These are phyloP conservation scores for Acanthacorydalis orientalis DNA, from an alignment of 2,888 invertebrate species.

Conservation along the genomic window DNA sequence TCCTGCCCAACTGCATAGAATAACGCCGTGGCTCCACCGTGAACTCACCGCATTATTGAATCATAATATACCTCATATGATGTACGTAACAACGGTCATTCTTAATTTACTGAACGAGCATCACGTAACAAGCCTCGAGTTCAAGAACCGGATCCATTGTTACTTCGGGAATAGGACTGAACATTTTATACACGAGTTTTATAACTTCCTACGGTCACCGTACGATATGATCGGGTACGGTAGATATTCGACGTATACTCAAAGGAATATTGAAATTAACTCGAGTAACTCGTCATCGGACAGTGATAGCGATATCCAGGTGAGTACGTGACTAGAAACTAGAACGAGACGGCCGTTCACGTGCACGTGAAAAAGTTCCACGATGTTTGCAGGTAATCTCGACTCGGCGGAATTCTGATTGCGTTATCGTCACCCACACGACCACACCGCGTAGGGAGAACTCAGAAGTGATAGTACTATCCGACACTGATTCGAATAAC, in stretches of 20 bases:
- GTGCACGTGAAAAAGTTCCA: too few relatives aligned
- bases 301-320: conserved; percentile 22
- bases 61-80: conserved; percentile 42
- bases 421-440: conserved; percentile 5
- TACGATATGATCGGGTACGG: conserved; percentile 77
- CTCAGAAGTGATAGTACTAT: conserved; percentile 15
- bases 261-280: conserved; percentile 9
- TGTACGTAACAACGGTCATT: conserved; percentile 51
- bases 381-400: not conserved
- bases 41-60: conserved; percentile 64
- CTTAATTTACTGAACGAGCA: conserved; percentile 48
- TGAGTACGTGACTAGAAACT: too few relatives aligned
- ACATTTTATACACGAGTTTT: conserved; percentile 82
- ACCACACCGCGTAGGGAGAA: conserved; percentile 1
- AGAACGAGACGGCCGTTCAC: too few relatives aligned
- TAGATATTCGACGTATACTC: conserved; percentile 47
- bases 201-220: conserved; percentile 71
- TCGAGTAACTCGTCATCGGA: conserved; percentile 16
- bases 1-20: conserved; percentile 62
- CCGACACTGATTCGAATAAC: conserved; percentile 19
- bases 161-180: conserved; percentile 55
- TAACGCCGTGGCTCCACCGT: conserved; percentile 77
- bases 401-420: conserved; percentile 5
- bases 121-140: conserved; percentile 49
- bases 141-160: conserved; percentile 48